Evolutionary conservation across 2,797 vertebrate genomes (phyloP).

Genomic region (Crenuchus spilurus): DNA sequence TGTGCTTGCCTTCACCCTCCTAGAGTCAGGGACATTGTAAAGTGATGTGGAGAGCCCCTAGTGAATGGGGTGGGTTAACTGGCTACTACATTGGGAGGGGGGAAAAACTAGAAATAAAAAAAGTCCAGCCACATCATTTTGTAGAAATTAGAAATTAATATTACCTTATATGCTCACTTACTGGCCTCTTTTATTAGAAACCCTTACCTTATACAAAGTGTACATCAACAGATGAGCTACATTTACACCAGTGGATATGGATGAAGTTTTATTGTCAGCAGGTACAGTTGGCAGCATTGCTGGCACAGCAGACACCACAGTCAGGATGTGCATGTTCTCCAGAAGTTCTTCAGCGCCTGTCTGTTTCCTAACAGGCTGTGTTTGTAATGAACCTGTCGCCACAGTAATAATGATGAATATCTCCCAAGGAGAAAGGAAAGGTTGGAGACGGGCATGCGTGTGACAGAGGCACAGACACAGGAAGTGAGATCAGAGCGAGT

Average conservation of each 20-base stretch:
- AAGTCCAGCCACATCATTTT: no score
- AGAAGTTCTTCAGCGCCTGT: constrained; percentile 47
- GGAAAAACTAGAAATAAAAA: no score
- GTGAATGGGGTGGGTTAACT: no score
- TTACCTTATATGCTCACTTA: not conserved
- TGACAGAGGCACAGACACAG: constrained; percentile 30
- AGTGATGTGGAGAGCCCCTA: no score
- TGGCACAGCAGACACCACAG: no score
- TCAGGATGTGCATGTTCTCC: not conserved
- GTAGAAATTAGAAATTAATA: no score
- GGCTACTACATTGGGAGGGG: no score
- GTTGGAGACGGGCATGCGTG: constrained; percentile 49
- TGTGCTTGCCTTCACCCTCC: no score
- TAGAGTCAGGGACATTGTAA: no score
- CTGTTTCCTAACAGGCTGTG: constrained; percentile 70
- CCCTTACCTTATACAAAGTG: not conserved
- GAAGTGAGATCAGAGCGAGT: constrained; percentile 62
- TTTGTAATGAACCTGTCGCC: constrained; percentile 80
- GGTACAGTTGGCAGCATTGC: not conserved
- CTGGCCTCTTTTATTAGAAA: not conserved
- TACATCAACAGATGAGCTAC: no score
- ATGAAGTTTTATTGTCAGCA: constrained; percentile 9
- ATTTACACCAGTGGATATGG: constrained; percentile 2
- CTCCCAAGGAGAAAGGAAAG: constrained; percentile 57
- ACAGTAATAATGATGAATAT: constrained; percentile 80